Evolutionary conservation across 2,113 vertebrate genomes (phyloP), one percentile per base, ranked within the genome.

Genomic region (Vulpes vulpes): DNA sequence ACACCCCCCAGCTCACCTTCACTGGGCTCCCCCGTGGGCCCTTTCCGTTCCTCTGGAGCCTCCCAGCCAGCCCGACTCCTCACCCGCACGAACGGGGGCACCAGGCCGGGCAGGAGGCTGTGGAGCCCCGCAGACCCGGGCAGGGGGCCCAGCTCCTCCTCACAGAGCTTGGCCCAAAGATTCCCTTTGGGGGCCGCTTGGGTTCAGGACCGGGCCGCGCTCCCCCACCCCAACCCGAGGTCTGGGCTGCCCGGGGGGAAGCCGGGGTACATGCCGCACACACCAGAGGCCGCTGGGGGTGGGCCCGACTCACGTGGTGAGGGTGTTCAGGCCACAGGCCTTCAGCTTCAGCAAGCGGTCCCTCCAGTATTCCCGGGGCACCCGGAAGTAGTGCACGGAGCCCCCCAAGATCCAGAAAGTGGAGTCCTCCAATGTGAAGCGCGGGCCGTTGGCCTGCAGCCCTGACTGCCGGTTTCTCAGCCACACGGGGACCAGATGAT

Each of bases 301-400:
- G 15, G 23, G 81, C 12, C 32, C 8, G 30, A 97, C 99, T 93
- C 98, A 99, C 99, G 99, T 99, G 0, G 99, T 99, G 93, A 99
- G 99, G 16, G 99, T 99, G 98, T 99, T 99, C 89, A 99, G 98
- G 89, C 99, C 99, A 35, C 99, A 99, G 0, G 99, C 99, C 97
- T 99, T 99, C 99, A 99, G 99, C 96, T 99, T 99, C 43, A 99
- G 95, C 99, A 99, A 27, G 1, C 99, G 99, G 95, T 99, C 99
- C 74, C 97, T 99, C 99, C 99, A 99, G 98, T 99, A 99, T 2
- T 99, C 99, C 71, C 97, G 98, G 89, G 99, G 99, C 57, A 99
- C 98, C 16, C 99, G 99, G 98, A 99, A 99, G 62, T 99, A 99
- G 98, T 99, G 99, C 96, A 99, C 60, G 0, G 99, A 99, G 0